Conservation (phyloP, 2,888 invertebrate species). For the Scaptomyza flava region DNA sequence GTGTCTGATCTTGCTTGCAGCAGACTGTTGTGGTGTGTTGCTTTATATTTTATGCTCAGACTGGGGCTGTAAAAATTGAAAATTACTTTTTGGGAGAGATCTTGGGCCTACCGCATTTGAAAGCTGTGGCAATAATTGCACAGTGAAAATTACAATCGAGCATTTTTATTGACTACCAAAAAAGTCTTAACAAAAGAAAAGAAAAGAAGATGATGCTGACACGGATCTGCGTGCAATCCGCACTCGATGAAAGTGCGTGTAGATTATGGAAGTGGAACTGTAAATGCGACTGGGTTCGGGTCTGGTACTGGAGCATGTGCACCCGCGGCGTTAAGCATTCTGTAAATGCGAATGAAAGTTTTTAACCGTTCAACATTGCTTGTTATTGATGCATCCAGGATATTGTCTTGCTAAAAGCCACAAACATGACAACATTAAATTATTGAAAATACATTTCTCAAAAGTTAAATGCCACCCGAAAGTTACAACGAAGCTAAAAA, state of each 20-base stretch:
- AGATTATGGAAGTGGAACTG: conserved; percentile 46
- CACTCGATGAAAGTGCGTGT: conserved; percentile 71
- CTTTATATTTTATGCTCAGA: conserved; percentile 65
- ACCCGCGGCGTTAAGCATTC: conserved; percentile 62
- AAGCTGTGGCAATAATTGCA: conserved; percentile 75
- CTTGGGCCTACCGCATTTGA: conserved; percentile 69
- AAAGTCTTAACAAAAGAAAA: neutral
- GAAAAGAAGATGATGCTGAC: conserved; percentile 32
- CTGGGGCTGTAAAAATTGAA: conserved; percentile 71
- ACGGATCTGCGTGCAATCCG: conserved; percentile 51
- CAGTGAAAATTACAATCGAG: conserved; percentile 76
- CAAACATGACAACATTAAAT: conserved; percentile 40
- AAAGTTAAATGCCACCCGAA: conserved; percentile 54
- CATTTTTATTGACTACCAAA: conserved; percentile 61
- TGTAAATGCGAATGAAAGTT: conserved; percentile 64
- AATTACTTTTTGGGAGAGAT: conserved; percentile 59
- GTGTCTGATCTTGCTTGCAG: neutral
- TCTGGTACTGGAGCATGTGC: conserved; percentile 36
- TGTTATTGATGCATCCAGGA: conserved; percentile 33
- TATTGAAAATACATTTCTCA: conserved; percentile 54
- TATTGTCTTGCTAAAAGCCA: conserved; percentile 21
- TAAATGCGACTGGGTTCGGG: neutral
- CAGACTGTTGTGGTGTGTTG: conserved; percentile 27
- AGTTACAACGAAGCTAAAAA: neutral
- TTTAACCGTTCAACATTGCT: conserved; percentile 15